Base-by-base conservation (phyloP, 2,888 invertebrate genomes). In the Doris montereyensis region DNA sequence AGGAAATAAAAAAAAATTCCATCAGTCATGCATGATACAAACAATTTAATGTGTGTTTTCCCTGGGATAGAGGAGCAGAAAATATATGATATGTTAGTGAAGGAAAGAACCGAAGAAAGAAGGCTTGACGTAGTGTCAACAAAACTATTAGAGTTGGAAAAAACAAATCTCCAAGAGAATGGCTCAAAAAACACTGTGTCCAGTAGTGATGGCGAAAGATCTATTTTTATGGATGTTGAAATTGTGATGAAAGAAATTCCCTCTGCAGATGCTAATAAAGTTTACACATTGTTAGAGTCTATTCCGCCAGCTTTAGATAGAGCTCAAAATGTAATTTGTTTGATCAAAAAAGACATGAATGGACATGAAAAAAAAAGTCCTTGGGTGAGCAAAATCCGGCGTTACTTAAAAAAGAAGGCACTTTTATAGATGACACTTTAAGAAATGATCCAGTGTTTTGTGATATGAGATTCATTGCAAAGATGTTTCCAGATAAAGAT, bases 401-500 rank as follows among this genome's bases (percentile, higher is more conserved):
- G 5, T 17, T 74, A 13, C 28, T 81, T 2, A 73, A 73, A 26
- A 81, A 71, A n/a, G 70, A 78, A 10, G 80, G 81, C 30, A 81
- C 84, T 4, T 35, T 83, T 21, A 72, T 83, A n/a, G 80, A 77
- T 77, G 85, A 87, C 77, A 84, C 86, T 24, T 81, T 86, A 26
- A 82, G 76, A 26, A 84, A 84, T 79, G 88, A 89, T 81, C 87
- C 87, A n/a, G 79, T 89, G 8, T 88, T 85, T 70, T 79, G 76
- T 73, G 89, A 90, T 78, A 86, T 87, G 81, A 83, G 84, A 75
- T 85, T 83, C 17, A 81, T 90, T 41, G 80, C 85, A 5, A 87
- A 85, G 76, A 86, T 89, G 58, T 84, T 90, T 81, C 89, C 88
- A 30, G 84, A 87, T 5, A 85, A 76, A 76, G 88, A 88, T 77